Evolutionary conservation across 2,888 invertebrate genomes (phyloP), one percentile per base, ranked within the genome.

Genomic region (Dicyrtoma fusca): DNA sequence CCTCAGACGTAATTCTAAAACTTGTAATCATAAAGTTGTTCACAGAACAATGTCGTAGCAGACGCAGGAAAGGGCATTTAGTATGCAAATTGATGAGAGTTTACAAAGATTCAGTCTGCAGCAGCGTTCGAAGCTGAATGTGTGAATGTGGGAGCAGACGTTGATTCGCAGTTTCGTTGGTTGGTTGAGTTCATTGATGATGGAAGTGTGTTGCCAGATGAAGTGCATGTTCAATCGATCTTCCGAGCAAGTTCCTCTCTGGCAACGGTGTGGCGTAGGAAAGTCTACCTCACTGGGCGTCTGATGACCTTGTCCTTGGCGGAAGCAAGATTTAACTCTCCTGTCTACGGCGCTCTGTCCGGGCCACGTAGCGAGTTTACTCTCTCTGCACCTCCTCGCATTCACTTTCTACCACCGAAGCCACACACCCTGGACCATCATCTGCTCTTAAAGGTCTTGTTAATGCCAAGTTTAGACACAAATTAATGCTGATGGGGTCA

Each of bases 261-360:
- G 57, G 76, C 78, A 78, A 78, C 78, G 73, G 70, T 74, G 78
- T 78, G 78, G 78, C 78, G 77, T 74, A 73, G 70, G 75, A 73
- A 75, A 77, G 78, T 78, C 78, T 78, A 74, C 78, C 76, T n/a
- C n/a, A n/a, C n/a, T 74, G 66, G 72, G 73, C 73, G 72, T 75
- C 73, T 74, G 74, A 76, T 78, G 76, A 74, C 77, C 76, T 78
- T 78, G 77, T 78, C 34, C 34, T 78, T 78, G 77, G 76, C 75
- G 76, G 77, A 76, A 76, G 76, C 76, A 73, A 73, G 74, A 71
- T 70, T 72, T 74, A 72, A 71, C 69, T 69, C 72, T 61, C 14
- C 11, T 49, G 23, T 61, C 57, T 59, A 21, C 19, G 17, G 53
- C n/a, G 45, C 21, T n/a, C 17, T 21, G 21, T 47, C n/a, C 23